Evolutionary conservation across 2,113 vertebrate species (phyloP).

Genomic region (Rousettus leschenaultii): DNA sequence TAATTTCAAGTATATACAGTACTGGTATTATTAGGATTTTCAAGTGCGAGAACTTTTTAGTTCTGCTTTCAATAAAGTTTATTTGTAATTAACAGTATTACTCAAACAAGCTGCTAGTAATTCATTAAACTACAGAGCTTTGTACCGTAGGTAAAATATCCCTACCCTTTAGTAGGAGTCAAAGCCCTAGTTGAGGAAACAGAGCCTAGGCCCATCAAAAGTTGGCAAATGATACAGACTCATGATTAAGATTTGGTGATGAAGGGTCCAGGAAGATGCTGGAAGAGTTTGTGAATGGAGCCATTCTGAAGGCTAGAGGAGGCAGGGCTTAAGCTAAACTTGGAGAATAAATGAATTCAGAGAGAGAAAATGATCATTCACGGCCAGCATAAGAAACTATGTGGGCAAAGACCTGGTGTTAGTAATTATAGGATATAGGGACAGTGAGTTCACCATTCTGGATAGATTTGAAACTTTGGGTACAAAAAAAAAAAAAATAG

Average conservation of each 20-base stretch:
- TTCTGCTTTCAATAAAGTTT: background rate
- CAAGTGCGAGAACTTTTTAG: background rate
- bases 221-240: background rate
- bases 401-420: background rate
- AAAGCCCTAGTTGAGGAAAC: background rate
- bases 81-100: background rate
- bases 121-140: background rate
- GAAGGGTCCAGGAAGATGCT: background rate
- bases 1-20: background rate
- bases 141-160: background rate
- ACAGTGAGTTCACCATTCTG: background rate
- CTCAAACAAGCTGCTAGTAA: background rate
- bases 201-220: background rate
- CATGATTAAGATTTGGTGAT: background rate
- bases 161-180: background rate
- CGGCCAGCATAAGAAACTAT: too few species aligned
- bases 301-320: background rate
- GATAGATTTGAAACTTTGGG: background rate
- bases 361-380: background rate
- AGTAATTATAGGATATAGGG: background rate
- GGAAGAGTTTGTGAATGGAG: background rate
- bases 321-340: fast-evolving
- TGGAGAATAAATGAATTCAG: background rate
- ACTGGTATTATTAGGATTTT: background rate
- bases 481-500: background rate